Conservation (phyloP, 2,113 vertebrate genomes). For the Dasypus novemcinctus region DNA sequence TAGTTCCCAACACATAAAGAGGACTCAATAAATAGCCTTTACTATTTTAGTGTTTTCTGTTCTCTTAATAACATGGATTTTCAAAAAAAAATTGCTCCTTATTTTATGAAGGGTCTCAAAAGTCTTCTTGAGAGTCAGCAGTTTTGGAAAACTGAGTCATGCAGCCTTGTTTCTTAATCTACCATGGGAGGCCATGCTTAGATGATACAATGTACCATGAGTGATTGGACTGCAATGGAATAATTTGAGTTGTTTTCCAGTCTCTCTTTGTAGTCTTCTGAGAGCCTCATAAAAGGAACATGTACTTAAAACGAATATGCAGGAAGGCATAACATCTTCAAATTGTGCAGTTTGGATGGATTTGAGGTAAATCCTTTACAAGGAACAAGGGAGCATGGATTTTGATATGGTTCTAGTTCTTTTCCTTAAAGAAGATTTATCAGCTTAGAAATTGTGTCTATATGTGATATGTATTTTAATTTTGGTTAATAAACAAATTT, state of each 20-base stretch:
- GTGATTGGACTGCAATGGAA: neutral
- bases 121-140: neutral
- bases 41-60: neutral
- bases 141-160: neutral
- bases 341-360: slow-evolving; percentile 55
- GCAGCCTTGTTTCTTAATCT: neutral
- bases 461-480: neutral
- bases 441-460: neutral
- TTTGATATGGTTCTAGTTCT: slow-evolving; percentile 38
- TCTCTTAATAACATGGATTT: neutral
- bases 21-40: neutral
- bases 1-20: neutral
- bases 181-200: neutral
- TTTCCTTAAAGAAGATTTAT: slow-evolving; percentile 43
- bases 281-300: slow-evolving; percentile 27
- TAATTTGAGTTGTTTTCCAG: neutral
- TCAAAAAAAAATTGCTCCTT: neutral
- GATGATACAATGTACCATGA: neutral
- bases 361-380: slow-evolving; percentile 72
- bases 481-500: neutral
- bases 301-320: slow-evolving; percentile 38
- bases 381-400: slow-evolving; percentile 53
- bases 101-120: neutral
- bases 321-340: slow-evolving; percentile 47
- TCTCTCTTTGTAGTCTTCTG: neutral